A percentile compares a stretch with the other conserved stretches of the same genome.
Conservation (phyloP, 2,888 invertebrate species). For the Scaptomyza caliginosa region DNA sequence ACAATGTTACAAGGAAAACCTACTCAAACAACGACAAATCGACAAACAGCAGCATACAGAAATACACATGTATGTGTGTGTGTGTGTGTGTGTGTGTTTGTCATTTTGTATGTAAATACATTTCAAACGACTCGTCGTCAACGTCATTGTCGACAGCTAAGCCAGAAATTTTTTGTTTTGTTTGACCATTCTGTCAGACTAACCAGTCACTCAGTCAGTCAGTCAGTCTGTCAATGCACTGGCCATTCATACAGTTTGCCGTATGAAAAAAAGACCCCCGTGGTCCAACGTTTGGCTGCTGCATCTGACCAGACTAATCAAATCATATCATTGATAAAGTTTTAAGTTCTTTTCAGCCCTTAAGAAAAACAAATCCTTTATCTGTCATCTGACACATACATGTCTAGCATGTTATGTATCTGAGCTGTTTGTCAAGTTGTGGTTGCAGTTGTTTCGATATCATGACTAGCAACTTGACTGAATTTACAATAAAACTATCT, state of each 20-base stretch:
- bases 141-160: slow-evolving; percentile 33
- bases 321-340: slow-evolving; percentile 44
- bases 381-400: slow-evolving; percentile 8
- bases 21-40: slow-evolving; percentile 36
- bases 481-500: not conserved
- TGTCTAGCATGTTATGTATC: not conserved
- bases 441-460: slow-evolving; percentile 13
- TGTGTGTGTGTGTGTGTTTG: too few species aligned
- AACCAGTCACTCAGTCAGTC: slow-evolving; percentile 14
- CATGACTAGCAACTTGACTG: not conserved
- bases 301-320: slow-evolving; percentile 7
- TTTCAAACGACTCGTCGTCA: slow-evolving; percentile 33
- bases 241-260: slow-evolving; percentile 46
- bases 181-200: slow-evolving; percentile 60
- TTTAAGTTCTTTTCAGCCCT: not conserved
- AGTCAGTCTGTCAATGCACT: slow-evolving; percentile 34
- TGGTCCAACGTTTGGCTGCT: slow-evolving; percentile 22
- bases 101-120: not conserved
- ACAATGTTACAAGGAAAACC: slow-evolving; percentile 57
- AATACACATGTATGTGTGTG: slow-evolving; percentile 7
- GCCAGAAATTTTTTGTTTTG: slow-evolving; percentile 48
- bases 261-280: slow-evolving; percentile 50
- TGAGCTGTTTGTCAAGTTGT: slow-evolving; percentile 8
- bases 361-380: not conserved
- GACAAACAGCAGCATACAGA: slow-evolving; percentile 17